Conservation (phyloP, 2,113 vertebrate species). For the Hemiscyllium ocellatum region DNA sequence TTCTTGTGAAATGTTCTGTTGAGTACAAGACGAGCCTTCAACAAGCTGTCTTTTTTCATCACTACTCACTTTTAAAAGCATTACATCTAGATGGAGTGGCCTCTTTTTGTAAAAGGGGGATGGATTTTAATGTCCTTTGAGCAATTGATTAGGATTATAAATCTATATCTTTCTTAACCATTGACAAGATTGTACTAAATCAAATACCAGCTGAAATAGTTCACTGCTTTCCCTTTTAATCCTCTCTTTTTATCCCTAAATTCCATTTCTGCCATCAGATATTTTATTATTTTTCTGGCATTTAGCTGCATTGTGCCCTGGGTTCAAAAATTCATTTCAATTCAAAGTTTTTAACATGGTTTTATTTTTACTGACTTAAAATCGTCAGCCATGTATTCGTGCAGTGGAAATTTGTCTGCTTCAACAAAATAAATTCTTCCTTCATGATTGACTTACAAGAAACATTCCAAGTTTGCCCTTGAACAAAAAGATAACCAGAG, state of each 20-base stretch:
- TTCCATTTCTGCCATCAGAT: background rate
- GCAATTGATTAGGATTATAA: background rate
- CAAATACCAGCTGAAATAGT: background rate
- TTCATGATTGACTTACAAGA: conserved; percentile 13
- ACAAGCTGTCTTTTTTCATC: too few species aligned
- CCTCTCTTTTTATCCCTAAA: background rate
- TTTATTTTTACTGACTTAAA: conserved; percentile 17
- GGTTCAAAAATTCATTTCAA: background rate
- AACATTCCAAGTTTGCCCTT: background rate
- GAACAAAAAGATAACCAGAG: background rate
- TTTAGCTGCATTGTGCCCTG: background rate
- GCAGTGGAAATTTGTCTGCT: background rate
- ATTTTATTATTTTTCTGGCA: background rate
- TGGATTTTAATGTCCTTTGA: background rate
- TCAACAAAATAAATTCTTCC: background rate
- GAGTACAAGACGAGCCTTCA: too few species aligned
- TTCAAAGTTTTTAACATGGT: background rate
- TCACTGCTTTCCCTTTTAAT: background rate
- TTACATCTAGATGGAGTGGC: background rate
- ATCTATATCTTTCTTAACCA: background rate
- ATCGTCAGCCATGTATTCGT: background rate
- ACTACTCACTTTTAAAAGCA: background rate
- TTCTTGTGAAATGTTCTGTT: too few species aligned
- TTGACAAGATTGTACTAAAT: background rate
- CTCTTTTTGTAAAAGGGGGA: background rate